phyloP scores from a whole-genome alignment of 2,797 vertebrate genomes.

The Siniperca undulata region DNA sequence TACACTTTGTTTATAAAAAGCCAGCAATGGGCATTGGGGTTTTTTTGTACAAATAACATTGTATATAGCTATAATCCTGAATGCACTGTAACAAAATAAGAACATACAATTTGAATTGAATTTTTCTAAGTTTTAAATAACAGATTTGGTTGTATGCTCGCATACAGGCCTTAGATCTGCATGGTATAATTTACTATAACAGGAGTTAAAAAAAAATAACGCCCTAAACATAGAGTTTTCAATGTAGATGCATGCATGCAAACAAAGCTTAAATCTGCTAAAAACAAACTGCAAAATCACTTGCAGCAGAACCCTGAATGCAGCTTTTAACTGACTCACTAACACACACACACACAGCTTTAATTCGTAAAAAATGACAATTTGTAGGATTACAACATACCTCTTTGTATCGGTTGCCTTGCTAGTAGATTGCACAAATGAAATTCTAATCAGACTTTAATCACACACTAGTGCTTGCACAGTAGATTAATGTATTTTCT shows the following conservation, averaged over 20 bases:
- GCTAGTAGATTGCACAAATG: slow-evolving; percentile 77
- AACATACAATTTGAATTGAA: slow-evolving; percentile 68
- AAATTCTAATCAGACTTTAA: slow-evolving; percentile 70
- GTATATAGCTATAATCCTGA: slow-evolving; percentile 83
- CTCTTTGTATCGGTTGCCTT: slow-evolving; percentile 76
- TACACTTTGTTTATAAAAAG: slow-evolving; percentile 84
- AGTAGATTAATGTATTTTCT: slow-evolving; percentile 72
- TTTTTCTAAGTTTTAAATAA: slow-evolving; percentile 66
- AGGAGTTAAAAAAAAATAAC: slow-evolving; percentile 17
- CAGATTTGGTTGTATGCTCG: slow-evolving; percentile 55
- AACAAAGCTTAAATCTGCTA: slow-evolving; percentile 50
- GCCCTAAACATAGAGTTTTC: slow-evolving; percentile 41
- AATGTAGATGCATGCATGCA: slow-evolving; percentile 46
- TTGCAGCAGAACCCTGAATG: slow-evolving; percentile 50
- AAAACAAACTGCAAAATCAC: slow-evolving; percentile 30
- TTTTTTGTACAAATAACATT: slow-evolving; percentile 83
- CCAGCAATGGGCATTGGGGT: slow-evolving; percentile 70
- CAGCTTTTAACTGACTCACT: slow-evolving; percentile 45
- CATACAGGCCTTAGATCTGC: slow-evolving; percentile 66
- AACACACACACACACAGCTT: slow-evolving; percentile 58
- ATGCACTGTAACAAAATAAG: slow-evolving; percentile 79
- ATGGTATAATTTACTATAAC: slow-evolving; percentile 56
- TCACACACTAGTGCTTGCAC: slow-evolving; percentile 74
- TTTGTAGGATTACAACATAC: slow-evolving; percentile 64
- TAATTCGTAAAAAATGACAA: slow-evolving; percentile 51